Evolutionary conservation across 1,140 invertebrate species (phyloP).

Genomic region (Chrysomallon squamiferum): DNA sequence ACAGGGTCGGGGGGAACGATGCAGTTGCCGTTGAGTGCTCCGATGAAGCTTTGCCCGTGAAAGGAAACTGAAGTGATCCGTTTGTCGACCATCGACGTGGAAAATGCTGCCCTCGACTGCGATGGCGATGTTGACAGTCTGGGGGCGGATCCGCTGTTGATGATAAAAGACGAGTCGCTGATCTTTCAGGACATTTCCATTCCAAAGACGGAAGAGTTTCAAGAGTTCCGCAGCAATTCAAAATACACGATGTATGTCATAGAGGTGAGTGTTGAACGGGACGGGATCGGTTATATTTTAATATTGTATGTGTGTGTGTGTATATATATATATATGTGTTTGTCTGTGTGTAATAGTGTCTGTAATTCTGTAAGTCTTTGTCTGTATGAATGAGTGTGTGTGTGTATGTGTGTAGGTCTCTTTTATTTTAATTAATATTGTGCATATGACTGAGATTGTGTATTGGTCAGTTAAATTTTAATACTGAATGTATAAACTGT

Average conservation of each 20-base stretch:
- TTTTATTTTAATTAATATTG: background rate
- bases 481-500: background rate
- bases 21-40: background rate
- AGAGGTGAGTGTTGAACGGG: conserved; percentile 26
- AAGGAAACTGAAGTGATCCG: background rate
- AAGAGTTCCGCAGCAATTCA: conserved; percentile 28
- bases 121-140: background rate
- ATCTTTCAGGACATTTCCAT: conserved; percentile 38
- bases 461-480: background rate
- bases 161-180: conserved; percentile 51
- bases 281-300: background rate
- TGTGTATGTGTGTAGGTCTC: background rate
- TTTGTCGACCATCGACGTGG: background rate
- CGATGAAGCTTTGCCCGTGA: background rate
- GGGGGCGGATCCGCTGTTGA: too few relatives aligned
- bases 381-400: background rate
- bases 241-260: conserved; percentile 39
- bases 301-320: background rate
- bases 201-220: conserved; percentile 21
- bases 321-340: background rate
- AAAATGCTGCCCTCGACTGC: background rate
- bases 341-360: background rate
- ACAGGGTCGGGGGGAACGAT: background rate
- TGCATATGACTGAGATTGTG: background rate
- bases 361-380: background rate